These are phyloP conservation scores for Brachyistius frenatus DNA, from an alignment of 2,113 vertebrate species.

Conservation along the genomic window DNA sequence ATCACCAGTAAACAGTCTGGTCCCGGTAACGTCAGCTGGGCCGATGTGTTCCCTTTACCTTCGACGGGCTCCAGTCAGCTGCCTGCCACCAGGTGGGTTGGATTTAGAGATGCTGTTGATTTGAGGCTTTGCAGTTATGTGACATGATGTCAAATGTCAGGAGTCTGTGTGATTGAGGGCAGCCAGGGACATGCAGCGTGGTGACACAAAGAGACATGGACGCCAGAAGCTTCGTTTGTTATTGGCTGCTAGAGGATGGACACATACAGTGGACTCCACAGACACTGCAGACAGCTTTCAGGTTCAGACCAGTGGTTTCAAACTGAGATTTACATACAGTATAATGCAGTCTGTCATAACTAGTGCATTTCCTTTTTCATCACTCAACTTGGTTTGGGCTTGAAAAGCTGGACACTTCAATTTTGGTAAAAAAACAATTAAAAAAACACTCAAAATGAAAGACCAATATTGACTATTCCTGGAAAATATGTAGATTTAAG, in stretches of 20 bases:
- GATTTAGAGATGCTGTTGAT: slow-evolving; percentile 23
- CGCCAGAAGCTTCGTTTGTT: background rate
- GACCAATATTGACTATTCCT: too few species aligned
- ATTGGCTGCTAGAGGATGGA: too few species aligned
- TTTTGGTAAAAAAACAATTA: too few species aligned
- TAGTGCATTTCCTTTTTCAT: background rate
- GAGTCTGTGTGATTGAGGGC: slow-evolving; percentile 16
- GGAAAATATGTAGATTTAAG: too few species aligned
- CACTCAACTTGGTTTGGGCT: background rate
- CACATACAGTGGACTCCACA: background rate
- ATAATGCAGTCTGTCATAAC: too few species aligned
- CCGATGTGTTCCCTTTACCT: background rate
- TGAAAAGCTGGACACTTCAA: background rate
- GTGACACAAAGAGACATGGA: slow-evolving; percentile 18
- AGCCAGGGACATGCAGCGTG: background rate
- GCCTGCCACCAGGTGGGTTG: slow-evolving; percentile 9
- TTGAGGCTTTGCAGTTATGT: slow-evolving; percentile 32
- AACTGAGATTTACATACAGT: too few species aligned
- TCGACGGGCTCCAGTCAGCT: background rate
- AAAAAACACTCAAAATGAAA: too few species aligned
- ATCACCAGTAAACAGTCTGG: slow-evolving; percentile 3
- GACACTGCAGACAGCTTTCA: background rate
- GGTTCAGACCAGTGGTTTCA: background rate
- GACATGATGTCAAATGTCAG: slow-evolving; percentile 62
- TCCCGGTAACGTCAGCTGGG: slow-evolving; percentile 3